Evolutionary conservation across 2,797 vertebrate species (phyloP), one percentile per base, ranked within the genome.

Genomic region (Lutjanus campechanus): DNA sequence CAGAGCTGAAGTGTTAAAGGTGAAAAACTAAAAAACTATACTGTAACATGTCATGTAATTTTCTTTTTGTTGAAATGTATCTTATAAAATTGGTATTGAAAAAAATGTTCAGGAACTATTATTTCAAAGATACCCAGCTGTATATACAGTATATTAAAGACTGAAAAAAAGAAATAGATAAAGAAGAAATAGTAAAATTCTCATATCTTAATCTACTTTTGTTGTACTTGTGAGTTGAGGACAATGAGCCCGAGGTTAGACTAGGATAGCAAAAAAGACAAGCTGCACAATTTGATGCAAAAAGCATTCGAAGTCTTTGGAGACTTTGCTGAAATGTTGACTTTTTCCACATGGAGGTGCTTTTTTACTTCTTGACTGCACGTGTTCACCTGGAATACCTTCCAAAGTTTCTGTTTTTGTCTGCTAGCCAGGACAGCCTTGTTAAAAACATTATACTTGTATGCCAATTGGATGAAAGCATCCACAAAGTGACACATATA

Each of bases 341-440:
- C 9, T 41, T n/a, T 54, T 64, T 43, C 7, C 36, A 20, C n/a
- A 55, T n/a, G 2, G 19, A 36, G 13, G 8, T 59, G 17, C 17
- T 43, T 62, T 22, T 58, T 49, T 65, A 19, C 40, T 49, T 69
- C 13, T 54, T 40, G 60, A 3, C 75, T 50, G 12, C 55, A 46
- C 22, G 11, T 22, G 43, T 56, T 73, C 6, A 44, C 13, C 40
- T 47, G 13, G 12, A 43, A 44, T n/a, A 16, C 22, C 4, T 25
- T 70, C 43, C 43, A 22, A 44, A 22, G 44, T 66, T 41, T 55
- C 8, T 1, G 5, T 47, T 47, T 65, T 62, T 63, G 61, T 51
- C 8, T 43, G 2, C 58, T 17, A 68, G 22, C 36, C 51, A 61
- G 51, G 36, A 40, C 15, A 47, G 43, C n/a, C 25, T 49, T 67